Evolutionary conservation across 2,797 vertebrate genomes (phyloP).

Genomic region (Sebastes glaucus): DNA sequence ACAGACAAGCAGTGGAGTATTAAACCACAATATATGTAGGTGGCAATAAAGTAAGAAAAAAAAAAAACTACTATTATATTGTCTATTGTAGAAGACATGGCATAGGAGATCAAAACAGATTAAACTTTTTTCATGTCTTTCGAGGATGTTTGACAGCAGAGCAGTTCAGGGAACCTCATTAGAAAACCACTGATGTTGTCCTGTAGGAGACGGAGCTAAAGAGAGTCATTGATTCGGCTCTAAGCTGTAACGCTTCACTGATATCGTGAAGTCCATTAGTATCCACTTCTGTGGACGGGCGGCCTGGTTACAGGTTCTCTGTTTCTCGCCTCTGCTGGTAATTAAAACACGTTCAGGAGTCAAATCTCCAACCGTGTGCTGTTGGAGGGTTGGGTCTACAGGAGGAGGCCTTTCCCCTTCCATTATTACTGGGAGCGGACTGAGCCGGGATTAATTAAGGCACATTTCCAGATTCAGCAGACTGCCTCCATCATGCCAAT

Average conservation of each 20-base stretch:
- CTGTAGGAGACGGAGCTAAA: constrained; percentile 13
- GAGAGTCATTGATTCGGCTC: constrained; percentile 49
- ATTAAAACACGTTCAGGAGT: constrained; percentile 35
- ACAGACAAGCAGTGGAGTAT: neutral
- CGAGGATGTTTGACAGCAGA: neutral
- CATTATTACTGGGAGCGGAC: constrained; percentile 44
- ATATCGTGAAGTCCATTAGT: constrained; percentile 43
- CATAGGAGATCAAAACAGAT: neutral
- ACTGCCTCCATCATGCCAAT: constrained; percentile 21
- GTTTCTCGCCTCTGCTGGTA: constrained; percentile 15
- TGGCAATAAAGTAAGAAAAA: neutral
- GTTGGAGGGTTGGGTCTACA: neutral
- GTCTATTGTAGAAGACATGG: neutral
- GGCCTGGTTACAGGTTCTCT: constrained; percentile 17
- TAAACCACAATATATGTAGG: neutral
- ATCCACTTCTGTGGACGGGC: constrained; percentile 12
- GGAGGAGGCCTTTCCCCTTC: constrained; percentile 17
- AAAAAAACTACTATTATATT: neutral
- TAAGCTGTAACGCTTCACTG: constrained; percentile 26
- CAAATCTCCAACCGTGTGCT: constrained; percentile 1
- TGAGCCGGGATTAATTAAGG: constrained; percentile 53
- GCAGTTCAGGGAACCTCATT: constrained; percentile 13
- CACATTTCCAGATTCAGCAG: constrained; percentile 58
- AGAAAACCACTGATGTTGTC: constrained; percentile 30
- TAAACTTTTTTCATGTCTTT: neutral